Evolutionary conservation across 37 sponge, comb jelly and placozoan species (phyloP).

Genomic region (Amphimedon queenslandica): DNA sequence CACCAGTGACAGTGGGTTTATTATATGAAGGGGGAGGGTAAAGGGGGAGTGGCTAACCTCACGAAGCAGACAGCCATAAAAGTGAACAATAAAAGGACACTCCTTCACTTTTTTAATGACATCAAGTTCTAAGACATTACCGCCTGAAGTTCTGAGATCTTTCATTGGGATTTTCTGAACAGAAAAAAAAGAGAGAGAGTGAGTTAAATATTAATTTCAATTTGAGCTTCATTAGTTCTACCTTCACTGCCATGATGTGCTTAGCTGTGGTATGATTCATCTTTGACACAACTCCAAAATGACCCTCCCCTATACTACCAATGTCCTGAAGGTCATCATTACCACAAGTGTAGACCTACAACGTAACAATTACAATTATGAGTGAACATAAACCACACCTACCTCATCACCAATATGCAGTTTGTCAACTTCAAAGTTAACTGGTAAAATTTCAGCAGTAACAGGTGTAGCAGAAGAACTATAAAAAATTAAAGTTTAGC

Average conservation of each 20-base stretch:
- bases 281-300: constrained; percentile 80
- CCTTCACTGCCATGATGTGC: constrained; percentile 84
- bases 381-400: neutral
- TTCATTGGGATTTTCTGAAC: constrained; percentile 59
- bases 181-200: neutral
- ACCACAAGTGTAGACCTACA: constrained; percentile 35
- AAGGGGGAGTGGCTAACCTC: constrained; percentile 61
- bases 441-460: neutral
- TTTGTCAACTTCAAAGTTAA: neutral
- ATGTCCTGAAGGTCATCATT: constrained; percentile 64
- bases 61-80: constrained; percentile 88
- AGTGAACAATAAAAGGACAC: constrained; percentile 87
- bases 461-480: neutral
- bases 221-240: neutral
- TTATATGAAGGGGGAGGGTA: neutral
- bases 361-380: neutral
- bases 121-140: constrained; percentile 62
- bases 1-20: neutral
- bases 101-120: constrained; percentile 67
- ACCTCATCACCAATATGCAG: neutral
- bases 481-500: no score
- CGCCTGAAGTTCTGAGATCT: constrained; percentile 34
- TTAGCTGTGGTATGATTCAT: constrained; percentile 54
- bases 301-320: constrained; percentile 74
- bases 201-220: neutral